Evolutionary conservation across 2,113 vertebrate genomes (phyloP), one percentile per base, ranked within the genome.

Genomic region (Mohoua ochrocephala): DNA sequence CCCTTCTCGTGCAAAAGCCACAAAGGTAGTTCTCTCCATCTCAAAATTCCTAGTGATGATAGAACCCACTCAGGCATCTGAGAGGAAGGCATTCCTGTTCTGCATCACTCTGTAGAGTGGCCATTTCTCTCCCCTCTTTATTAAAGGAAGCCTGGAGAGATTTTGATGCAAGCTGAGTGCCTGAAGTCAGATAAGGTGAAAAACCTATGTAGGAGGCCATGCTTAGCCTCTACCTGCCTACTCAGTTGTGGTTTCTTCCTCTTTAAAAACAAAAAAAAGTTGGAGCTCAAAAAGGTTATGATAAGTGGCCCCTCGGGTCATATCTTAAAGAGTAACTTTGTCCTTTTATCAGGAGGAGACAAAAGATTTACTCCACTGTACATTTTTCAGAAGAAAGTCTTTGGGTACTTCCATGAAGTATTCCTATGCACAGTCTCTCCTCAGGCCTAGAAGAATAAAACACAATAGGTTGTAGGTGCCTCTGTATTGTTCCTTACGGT

Each of bases 101-200:
- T 93, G 35, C 35, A n/a, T 53, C 18, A 5, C 26, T 35, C 33
- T 65, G 1, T 12, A 13, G 39, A 24, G 35, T 6, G 9, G 7
- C 33, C 0, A 0, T 45, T 27, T 50, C 68, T 63, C 39, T 60
- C 35, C 4, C 9, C 6, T 6, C 30, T 57, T 53, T 33, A 2
- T 23, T 67, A 16, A 42, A 22, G 44, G 44, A 52, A 77, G 13
- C 13, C 47, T 67, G 27, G 17, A 45, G 28, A 35, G 20, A 24
- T 42, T 87, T 69, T 26, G 20, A 16, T 70, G 19, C 16, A 50
- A 67, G 27, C 14, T 15, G n/a, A 11, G 23, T 89, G 21, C 44
- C n/a, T 30, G 10, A 16, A 84, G 49, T 75, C 6, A 2, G 21
- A 5, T 20, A 39, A 19, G 9, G 19, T 2, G 6, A 78, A 71